phyloP scores from a whole-genome alignment of 2,888 invertebrate genomes.

The Drosophila eohydei region DNA sequence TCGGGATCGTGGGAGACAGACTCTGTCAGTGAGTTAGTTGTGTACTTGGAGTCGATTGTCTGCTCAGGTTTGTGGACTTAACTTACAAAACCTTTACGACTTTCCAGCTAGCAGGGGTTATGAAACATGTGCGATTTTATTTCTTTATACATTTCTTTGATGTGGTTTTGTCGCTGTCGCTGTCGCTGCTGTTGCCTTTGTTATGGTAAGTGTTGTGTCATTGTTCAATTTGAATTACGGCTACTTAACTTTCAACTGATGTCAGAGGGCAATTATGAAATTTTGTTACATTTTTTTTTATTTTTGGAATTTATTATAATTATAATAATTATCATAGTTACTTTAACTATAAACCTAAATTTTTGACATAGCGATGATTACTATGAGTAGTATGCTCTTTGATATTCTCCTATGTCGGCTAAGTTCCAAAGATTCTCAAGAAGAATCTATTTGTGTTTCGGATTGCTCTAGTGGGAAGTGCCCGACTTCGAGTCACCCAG shows the following conservation, averaged over 20 bases:
- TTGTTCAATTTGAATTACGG: constrained; percentile 51
- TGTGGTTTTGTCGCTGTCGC: constrained; percentile 27
- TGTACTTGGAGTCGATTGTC: constrained; percentile 35
- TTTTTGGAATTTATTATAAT: constrained; percentile 15
- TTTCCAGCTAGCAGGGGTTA: constrained; percentile 38
- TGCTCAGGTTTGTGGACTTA: constrained; percentile 32
- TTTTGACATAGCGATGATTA: background rate
- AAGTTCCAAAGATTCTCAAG: background rate
- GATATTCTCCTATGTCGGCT: background rate
- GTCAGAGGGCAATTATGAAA: constrained; percentile 48
- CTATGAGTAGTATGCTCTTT: background rate
- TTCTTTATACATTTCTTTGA: constrained; percentile 46
- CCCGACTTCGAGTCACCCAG: background rate
- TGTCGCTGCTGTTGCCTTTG: constrained; percentile 8
- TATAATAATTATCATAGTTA: constrained; percentile 17
- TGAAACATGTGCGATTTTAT: constrained; percentile 51
- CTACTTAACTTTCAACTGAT: constrained; percentile 49
- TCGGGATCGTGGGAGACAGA: constrained; percentile 30
- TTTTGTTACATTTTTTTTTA: constrained; percentile 9
- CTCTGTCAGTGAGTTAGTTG: constrained; percentile 2
- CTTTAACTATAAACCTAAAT: constrained; percentile 3
- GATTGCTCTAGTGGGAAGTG: background rate
- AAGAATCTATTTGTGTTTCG: background rate
- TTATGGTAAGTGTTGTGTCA: constrained; percentile 51
- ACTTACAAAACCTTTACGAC: constrained; percentile 51